Conservation (phyloP, 2,113 vertebrate species). For the Heterotis niloticus region DNA sequence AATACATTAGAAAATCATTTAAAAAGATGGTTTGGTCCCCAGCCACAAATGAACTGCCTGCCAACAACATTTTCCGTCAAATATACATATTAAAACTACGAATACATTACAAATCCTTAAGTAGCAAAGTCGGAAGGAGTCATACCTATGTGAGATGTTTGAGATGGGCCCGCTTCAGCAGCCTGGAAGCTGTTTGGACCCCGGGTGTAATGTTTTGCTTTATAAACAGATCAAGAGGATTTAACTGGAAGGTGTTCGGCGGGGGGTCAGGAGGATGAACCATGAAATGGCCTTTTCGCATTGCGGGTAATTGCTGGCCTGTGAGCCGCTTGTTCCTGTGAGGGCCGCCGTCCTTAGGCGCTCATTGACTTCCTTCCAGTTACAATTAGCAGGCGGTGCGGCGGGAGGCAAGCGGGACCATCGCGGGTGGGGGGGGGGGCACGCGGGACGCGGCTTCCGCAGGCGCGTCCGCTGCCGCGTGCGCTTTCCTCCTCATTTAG, state of each 20-base stretch:
- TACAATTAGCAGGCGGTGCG: background rate
- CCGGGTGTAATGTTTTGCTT: background rate
- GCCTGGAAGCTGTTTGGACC: background rate
- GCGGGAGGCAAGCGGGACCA: background rate
- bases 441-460: background rate
- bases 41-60: too few relatives aligned
- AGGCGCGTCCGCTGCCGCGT: background rate
- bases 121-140: too few relatives aligned
- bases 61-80: too few relatives aligned
- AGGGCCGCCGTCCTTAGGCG: background rate
- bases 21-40: too few relatives aligned
- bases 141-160: too few relatives aligned
- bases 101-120: too few relatives aligned
- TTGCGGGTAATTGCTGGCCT: background rate
- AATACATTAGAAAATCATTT: too few relatives aligned
- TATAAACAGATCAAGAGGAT: background rate
- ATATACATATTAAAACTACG: too few relatives aligned
- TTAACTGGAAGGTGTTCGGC: background rate
- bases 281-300: background rate
- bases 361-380: constrained; percentile 10
- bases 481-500: background rate
- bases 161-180: background rate
- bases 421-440: background rate
- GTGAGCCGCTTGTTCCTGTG: background rate
- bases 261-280: background rate